Base-by-base conservation (phyloP, 2,888 invertebrate genomes). In the Hypsopygia costalis region DNA sequence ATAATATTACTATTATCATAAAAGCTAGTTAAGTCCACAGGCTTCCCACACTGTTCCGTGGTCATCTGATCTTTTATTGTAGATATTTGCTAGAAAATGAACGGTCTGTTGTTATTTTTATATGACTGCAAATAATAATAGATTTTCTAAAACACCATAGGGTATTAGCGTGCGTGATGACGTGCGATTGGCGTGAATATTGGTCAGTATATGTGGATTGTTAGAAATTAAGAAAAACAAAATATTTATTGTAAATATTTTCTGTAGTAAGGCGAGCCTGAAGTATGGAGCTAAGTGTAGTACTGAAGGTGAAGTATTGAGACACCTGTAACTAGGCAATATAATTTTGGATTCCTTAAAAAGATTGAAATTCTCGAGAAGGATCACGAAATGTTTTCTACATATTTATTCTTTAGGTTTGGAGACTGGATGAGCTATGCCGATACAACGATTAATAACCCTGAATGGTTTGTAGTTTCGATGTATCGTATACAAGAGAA, bases 71-170 rank as follows among this genome's bases (percentile, higher is more conserved):
- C 68, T 78, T 81, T 74, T 71, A 80, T 69, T 78, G 74, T 86
- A 86, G 82, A 76, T 76, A 79, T 79, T 81, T 79, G 81, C 81
- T 83, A 86, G 85, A 62, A 69, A 72, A 64, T 66, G 57, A 71
- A 78, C 72, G 61, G 74, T 86, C 71, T 81, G 82, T 86, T 87
- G 79, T 88, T 88, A 87, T 85, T 88, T 87, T 87, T 87, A 82
- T 87, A 87, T 85, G 83, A 82, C 74, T 83, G 81, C 86, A 82
- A 83, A 73, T 73, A 69, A 79, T 63, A 68, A 69, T 83, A 86
- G 86, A 79, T 86, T 87, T 87, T 86, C 80, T 87, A 83, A 69
- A 75, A 79, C 78, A 81, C 77, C 59, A 62, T 86, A 86, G 79
- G 65, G 40, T 81, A 69, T 56, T 48, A 52, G 60, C 62, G 63